phyloP scores from a whole-genome alignment of 2,113 vertebrate species.

The Megalops atlanticus region DNA sequence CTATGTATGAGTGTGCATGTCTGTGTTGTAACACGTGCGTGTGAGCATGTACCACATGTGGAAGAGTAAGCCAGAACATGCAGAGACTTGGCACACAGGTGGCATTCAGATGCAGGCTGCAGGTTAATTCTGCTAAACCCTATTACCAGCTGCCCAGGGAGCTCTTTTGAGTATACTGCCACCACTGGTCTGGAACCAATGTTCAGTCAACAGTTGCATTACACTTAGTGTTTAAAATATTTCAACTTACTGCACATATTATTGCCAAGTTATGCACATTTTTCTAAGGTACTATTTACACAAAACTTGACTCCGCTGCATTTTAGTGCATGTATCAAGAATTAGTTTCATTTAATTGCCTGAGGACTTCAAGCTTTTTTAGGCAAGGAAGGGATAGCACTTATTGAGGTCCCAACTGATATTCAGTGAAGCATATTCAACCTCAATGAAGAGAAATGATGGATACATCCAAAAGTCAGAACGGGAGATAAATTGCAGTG shows the following conservation, averaged over 20 bases:
- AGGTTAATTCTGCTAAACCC: too few species aligned
- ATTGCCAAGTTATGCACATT: neutral
- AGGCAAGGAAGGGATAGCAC: neutral
- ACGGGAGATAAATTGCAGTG: conserved; percentile 36
- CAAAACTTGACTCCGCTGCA: too few species aligned
- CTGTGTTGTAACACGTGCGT: neutral
- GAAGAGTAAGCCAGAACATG: too few species aligned
- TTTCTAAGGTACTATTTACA: too few species aligned
- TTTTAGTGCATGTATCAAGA: too few species aligned
- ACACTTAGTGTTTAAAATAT: neutral
- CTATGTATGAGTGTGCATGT: neutral
- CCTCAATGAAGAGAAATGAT: conserved; percentile 13
- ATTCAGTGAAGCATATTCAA: conserved; percentile 31
- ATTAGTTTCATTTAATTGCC: too few species aligned
- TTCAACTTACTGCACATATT: neutral
- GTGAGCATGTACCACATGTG: neutral
- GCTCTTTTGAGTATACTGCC: neutral
- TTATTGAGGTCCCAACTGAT: conserved; percentile 37
- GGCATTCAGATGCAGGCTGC: too few species aligned
- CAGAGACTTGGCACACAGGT: too few species aligned
- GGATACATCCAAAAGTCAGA: conserved; percentile 16
- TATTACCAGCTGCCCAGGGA: neutral
- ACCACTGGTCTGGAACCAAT: neutral
- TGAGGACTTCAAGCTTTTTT: neutral
- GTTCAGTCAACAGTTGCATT: neutral